Conservation (phyloP, 1,140 invertebrate species). For the Euura lappo region DNA sequence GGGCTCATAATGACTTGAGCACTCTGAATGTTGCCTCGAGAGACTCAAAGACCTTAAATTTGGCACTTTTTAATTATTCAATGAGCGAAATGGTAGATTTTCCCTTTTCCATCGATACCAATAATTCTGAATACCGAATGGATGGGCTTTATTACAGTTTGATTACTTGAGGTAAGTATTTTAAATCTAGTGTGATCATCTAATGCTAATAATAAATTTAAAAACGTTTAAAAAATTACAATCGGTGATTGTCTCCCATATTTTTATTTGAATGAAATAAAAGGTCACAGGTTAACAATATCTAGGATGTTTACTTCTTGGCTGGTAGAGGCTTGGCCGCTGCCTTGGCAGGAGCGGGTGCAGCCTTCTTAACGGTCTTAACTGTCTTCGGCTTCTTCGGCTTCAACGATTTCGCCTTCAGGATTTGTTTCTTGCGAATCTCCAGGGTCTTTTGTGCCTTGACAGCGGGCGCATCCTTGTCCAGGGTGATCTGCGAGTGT, state of each 20-base stretch:
- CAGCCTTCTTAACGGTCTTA: conserved; percentile 51
- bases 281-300: conserved; percentile 30
- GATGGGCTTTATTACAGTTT: too few relatives aligned
- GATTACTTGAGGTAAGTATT: too few relatives aligned
- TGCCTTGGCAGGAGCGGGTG: conserved; percentile 35
- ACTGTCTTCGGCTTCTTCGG: conserved; percentile 63
- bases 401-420: conserved; percentile 58
- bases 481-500: conserved; percentile 61
- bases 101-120: too few relatives aligned
- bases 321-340: conserved; percentile 28
- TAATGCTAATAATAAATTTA: too few relatives aligned
- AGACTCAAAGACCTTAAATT: too few relatives aligned
- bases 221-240: conserved; percentile 10
- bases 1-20: too few relatives aligned
- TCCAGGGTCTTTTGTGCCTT: conserved; percentile 61
- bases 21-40: too few relatives aligned
- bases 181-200: too few relatives aligned
- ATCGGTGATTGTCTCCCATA: conserved; percentile 26
- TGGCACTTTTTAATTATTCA: too few relatives aligned
- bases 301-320: conserved; percentile 30
- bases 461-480: conserved; percentile 58
- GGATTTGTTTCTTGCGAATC: conserved; percentile 60
- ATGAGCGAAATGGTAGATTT: too few relatives aligned
- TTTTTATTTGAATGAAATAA: conserved; percentile 40
- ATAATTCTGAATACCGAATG: too few relatives aligned